Evolutionary conservation across 2,888 invertebrate species (phyloP).

Genomic region (Aspidiotus rigidus): DNA sequence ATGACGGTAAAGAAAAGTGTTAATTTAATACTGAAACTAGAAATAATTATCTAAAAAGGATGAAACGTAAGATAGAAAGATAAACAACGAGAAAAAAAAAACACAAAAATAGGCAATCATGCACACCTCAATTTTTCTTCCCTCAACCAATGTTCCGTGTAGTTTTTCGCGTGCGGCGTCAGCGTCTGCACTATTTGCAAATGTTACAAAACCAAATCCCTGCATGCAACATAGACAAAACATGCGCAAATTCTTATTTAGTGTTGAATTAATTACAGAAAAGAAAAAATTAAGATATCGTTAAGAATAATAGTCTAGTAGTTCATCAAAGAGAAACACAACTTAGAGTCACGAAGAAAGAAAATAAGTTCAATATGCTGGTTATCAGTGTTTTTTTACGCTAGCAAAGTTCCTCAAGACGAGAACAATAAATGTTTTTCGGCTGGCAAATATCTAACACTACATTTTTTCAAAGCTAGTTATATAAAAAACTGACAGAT

Average conservation of each 20-base stretch:
- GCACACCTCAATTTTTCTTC: slow-evolving; percentile 99
- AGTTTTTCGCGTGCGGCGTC: slow-evolving; percentile 99
- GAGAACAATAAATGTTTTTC: no score
- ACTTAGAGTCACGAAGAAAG: slow-evolving; percentile 36
- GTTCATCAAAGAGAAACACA: slow-evolving; percentile 35
- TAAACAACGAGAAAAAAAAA: slow-evolving; percentile 22
- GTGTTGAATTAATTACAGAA: slow-evolving; percentile 40
- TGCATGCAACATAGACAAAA: slow-evolving; percentile 94
- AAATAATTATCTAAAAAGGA: not conserved
- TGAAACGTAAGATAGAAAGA: slow-evolving; percentile 26
- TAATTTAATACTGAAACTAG: no score
- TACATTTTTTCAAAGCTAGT: no score
- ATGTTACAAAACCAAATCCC: slow-evolving; percentile 99
- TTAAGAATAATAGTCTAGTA: slow-evolving; percentile 37
- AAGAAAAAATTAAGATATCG: slow-evolving; percentile 36
- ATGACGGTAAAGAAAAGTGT: no score
- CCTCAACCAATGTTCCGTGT: slow-evolving; percentile 99
- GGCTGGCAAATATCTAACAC: no score
- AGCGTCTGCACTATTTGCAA: slow-evolving; percentile 99
- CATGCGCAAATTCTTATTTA: slow-evolving; percentile 32
- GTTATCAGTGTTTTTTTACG: not conserved
- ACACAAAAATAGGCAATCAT: slow-evolving; percentile 49
- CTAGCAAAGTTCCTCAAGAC: no score
- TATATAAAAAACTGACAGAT: no score
- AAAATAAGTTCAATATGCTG: slow-evolving; percentile 28